Percentiles rank a stretch among this genome's conserved stretches.
These are phyloP conservation scores for Crambe crambe DNA, from an alignment of 37 sponge, comb jelly and placozoan genomes.

Conservation along the genomic window DNA sequence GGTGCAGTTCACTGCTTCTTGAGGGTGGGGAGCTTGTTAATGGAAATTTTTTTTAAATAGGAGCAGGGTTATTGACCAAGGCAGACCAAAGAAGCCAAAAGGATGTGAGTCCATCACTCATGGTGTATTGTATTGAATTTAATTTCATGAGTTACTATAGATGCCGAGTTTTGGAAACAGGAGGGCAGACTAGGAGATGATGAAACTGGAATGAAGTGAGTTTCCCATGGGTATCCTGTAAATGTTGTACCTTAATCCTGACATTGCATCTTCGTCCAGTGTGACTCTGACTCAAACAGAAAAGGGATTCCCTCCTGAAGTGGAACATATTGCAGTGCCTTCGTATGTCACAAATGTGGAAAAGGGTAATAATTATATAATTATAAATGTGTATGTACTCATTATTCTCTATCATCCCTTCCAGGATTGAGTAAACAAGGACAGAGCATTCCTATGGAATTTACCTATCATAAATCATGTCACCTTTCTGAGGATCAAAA, in stretches of 20 bases:
- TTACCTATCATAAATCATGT: background rate
- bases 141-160: no score
- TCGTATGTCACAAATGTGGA: background rate
- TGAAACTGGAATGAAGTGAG: conserved; percentile 82
- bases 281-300: conserved; percentile 74
- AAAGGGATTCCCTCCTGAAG: conserved; percentile 59
- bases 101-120: conserved; percentile 93
- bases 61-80: conserved; percentile 80
- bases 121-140: no score
- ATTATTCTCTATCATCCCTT: no score
- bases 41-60: background rate
- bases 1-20: background rate
- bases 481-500: background rate
- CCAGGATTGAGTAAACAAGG: no score
- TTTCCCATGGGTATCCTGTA: background rate
- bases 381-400: no score
- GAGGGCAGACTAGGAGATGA: conserved; percentile 71
- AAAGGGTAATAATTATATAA: background rate
- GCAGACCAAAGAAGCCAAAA: conserved; percentile 83
- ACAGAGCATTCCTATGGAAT: background rate
- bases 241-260: background rate
- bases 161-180: conserved; percentile 95
- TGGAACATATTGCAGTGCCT: conserved; percentile 68
- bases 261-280: conserved; percentile 10
- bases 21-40: background rate